These are phyloP conservation scores for Drosophila parthenogenetica DNA, from an alignment of 2,888 invertebrate species.

Conservation along the genomic window DNA sequence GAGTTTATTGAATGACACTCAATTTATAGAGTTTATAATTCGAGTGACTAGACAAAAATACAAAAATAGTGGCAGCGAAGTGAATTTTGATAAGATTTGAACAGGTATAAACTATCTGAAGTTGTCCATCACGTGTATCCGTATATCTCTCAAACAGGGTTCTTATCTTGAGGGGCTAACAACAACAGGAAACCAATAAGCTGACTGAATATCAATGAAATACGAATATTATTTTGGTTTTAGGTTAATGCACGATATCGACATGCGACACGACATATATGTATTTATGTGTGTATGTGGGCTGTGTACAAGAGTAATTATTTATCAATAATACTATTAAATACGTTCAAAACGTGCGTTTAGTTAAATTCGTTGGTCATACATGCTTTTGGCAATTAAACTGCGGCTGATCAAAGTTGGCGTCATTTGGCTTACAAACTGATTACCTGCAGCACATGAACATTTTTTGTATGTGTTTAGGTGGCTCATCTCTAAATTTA, in stretches of 20 bases:
- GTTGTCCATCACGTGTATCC: slow-evolving; percentile 61
- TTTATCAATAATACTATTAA: neutral
- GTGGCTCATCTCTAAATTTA: slow-evolving; percentile 65
- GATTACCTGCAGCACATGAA: slow-evolving; percentile 34
- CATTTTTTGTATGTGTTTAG: neutral
- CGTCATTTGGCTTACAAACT: slow-evolving; percentile 58
- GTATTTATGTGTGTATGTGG: too few species aligned
- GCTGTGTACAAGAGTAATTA: neutral
- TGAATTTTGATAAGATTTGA: neutral
- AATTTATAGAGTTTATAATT: neutral
- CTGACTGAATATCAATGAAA: slow-evolving; percentile 44
- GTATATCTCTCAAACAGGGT: slow-evolving; percentile 20
- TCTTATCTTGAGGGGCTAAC: slow-evolving; percentile 41
- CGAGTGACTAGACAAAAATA: slow-evolving; percentile 4
- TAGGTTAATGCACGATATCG: slow-evolving; percentile 62
- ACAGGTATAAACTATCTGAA: neutral
- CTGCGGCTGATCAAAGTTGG: slow-evolving; percentile 65
- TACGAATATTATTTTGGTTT: slow-evolving; percentile 23
- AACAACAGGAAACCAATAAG: slow-evolving; percentile 52
- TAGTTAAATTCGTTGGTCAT: slow-evolving; percentile 22
- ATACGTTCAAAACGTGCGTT: slow-evolving; percentile 11
- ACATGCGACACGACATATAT: slow-evolving; percentile 4
- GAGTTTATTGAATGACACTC: slow-evolving; percentile 6
- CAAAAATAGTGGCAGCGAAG: neutral
- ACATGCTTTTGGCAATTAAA: slow-evolving; percentile 69